These are phyloP conservation scores for Drosophila insularis DNA, from an alignment of 1,140 invertebrate genomes.

Conservation along the genomic window DNA sequence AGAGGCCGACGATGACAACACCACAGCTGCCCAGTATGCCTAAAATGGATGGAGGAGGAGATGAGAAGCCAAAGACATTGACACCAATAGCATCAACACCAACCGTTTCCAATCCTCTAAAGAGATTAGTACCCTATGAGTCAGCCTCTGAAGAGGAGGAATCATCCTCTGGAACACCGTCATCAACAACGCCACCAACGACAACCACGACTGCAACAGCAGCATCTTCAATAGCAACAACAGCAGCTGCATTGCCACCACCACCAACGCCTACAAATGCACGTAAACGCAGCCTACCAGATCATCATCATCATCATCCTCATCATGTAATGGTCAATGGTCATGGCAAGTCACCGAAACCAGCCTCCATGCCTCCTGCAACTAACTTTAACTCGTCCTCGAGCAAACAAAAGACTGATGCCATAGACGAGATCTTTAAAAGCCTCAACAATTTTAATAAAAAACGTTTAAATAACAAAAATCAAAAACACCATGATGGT, in stretches of 20 bases:
- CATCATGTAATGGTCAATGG: conserved; percentile 35
- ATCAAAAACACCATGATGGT: conserved; percentile 27
- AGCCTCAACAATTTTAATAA: conserved; percentile 59
- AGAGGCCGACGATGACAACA: conserved; percentile 46
- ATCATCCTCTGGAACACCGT: conserved; percentile 9
- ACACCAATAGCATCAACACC: neutral
- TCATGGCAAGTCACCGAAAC: conserved; percentile 50
- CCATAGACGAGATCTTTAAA: conserved; percentile 78
- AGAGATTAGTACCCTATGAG: conserved; percentile 80
- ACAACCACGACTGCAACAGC: neutral
- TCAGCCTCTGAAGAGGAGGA: conserved; percentile 79
- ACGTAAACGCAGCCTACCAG: conserved; percentile 50
- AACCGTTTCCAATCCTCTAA: conserved; percentile 53
- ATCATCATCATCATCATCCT: neutral
- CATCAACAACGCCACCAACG: conserved; percentile 21
- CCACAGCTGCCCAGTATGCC: conserved; percentile 72
- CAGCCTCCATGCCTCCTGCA: conserved; percentile 31
- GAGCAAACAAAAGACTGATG: conserved; percentile 77
- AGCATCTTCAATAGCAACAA: conserved; percentile 21
- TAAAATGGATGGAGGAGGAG: conserved; percentile 54
- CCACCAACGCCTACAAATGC: conserved; percentile 36
- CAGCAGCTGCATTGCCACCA: conserved; percentile 15
- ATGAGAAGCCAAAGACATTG: conserved; percentile 44
- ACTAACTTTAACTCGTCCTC: conserved; percentile 46
- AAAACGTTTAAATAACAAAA: conserved; percentile 32